Conservation (phyloP, 2,888 invertebrate genomes). For the Siphlonurus alternatus region DNA sequence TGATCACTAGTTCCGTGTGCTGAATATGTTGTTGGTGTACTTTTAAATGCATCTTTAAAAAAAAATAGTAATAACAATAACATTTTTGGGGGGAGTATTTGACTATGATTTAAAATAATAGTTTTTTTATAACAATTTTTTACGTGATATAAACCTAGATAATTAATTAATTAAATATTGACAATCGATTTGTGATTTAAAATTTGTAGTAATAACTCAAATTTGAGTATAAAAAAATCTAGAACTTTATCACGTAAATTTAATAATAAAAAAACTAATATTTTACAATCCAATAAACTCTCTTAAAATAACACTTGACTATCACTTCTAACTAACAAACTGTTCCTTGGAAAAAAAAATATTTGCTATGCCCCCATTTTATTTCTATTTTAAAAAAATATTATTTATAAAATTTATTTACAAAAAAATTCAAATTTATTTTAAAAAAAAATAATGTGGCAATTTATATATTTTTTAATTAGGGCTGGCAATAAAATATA, state of each 20-base stretch:
- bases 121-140: background rate
- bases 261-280: background rate
- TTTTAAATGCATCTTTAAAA: background rate
- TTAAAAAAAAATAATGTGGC: background rate
- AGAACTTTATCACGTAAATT: background rate
- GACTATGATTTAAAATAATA: background rate
- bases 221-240: background rate
- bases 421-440: background rate
- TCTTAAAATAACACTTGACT: background rate
- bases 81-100: background rate
- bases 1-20: conserved; percentile 15
- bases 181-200: too few species aligned
- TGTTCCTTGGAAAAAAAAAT: background rate
- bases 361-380: conserved; percentile 8
- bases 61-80: background rate
- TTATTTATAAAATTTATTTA: too few species aligned
- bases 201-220: too few species aligned
- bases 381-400: background rate
- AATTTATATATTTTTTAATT: background rate
- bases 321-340: background rate
- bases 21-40: conserved; percentile 15
- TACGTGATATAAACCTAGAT: background rate
- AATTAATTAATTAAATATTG: background rate
- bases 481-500: background rate
- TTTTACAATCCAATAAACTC: background rate